A percentile compares a stretch with the other conserved stretches of the same genome.
Conservation (phyloP, 1,140 invertebrate genomes). For the Heterodera schachtii region DNA sequence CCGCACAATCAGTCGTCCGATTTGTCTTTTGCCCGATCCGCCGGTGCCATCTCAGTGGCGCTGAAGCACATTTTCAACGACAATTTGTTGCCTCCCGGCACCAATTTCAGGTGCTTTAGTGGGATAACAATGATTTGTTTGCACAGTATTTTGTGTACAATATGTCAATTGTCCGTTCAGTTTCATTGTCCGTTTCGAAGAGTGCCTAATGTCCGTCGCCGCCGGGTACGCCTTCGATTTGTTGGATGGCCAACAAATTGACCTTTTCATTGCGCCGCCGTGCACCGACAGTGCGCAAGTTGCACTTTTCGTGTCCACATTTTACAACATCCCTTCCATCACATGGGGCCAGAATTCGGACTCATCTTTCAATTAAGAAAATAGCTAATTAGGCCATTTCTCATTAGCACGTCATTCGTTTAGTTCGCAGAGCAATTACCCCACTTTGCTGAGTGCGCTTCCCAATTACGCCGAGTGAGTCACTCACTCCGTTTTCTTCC, state of each 20-base stretch:
- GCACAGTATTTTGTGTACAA: too few relatives aligned
- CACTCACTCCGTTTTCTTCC: too few relatives aligned
- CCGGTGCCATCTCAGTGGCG: background rate
- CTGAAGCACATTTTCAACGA: background rate
- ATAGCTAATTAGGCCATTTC: background rate
- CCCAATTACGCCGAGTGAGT: background rate
- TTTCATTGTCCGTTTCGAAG: background rate
- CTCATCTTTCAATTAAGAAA: background rate
- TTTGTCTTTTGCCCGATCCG: background rate
- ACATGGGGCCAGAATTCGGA: slow-evolving; percentile 36
- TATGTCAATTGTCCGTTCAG: background rate
- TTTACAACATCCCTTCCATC: slow-evolving; percentile 47
- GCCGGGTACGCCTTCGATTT: slow-evolving; percentile 43
- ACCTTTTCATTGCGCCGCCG: slow-evolving; percentile 49
- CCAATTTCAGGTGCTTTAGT: background rate
- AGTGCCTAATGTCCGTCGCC: slow-evolving; percentile 7
- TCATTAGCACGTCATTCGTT: background rate
- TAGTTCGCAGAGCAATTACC: background rate
- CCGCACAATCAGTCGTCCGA: background rate
- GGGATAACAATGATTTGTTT: too few relatives aligned
- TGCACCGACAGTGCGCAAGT: slow-evolving; percentile 37
- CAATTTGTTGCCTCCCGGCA: background rate
- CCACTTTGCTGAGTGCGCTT: background rate
- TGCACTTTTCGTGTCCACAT: slow-evolving; percentile 29
- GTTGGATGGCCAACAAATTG: slow-evolving; percentile 36